phyloP scores from a whole-genome alignment of 35 echinoderm and acorn worm genomes.

The Heliocidaris erythrogramma region DNA sequence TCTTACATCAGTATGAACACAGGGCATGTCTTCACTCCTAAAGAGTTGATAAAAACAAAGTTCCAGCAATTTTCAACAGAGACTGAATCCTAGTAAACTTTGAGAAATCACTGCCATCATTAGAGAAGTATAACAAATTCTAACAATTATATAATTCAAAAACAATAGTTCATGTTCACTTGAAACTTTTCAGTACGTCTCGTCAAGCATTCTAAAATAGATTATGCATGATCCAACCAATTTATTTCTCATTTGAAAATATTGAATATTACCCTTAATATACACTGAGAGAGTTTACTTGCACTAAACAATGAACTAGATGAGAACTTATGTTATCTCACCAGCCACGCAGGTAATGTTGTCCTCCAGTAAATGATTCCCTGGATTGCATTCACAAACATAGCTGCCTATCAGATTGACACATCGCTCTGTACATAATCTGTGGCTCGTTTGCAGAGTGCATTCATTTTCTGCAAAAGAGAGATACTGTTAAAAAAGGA shows the following conservation, averaged over 20 bases:
- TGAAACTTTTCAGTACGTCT: background rate
- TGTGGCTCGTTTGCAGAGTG: background rate
- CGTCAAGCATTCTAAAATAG: background rate
- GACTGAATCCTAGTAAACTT: too few relatives aligned
- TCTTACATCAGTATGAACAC: too few relatives aligned
- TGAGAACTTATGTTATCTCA: background rate
- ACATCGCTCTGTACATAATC: conserved; percentile 48
- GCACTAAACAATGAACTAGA: background rate
- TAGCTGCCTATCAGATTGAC: conserved; percentile 55
- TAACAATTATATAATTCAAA: too few relatives aligned
- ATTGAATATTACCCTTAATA: too few relatives aligned
- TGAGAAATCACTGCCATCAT: too few relatives aligned
- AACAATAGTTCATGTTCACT: background rate
- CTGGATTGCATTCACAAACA: conserved; percentile 55
- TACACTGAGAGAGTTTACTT: background rate
- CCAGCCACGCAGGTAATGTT: conserved; percentile 58
- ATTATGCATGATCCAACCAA: background rate
- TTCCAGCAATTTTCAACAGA: too few relatives aligned
- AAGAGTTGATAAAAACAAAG: too few relatives aligned
- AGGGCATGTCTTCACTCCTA: too few relatives aligned
- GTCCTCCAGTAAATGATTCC: conserved; percentile 43
- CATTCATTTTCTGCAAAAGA: conserved; percentile 79
- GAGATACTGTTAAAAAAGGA: background rate
- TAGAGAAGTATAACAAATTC: too few relatives aligned
- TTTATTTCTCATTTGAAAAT: too few relatives aligned